Conservation (phyloP, 2,113 vertebrate genomes). For the Eulemur rufifrons region DNA sequence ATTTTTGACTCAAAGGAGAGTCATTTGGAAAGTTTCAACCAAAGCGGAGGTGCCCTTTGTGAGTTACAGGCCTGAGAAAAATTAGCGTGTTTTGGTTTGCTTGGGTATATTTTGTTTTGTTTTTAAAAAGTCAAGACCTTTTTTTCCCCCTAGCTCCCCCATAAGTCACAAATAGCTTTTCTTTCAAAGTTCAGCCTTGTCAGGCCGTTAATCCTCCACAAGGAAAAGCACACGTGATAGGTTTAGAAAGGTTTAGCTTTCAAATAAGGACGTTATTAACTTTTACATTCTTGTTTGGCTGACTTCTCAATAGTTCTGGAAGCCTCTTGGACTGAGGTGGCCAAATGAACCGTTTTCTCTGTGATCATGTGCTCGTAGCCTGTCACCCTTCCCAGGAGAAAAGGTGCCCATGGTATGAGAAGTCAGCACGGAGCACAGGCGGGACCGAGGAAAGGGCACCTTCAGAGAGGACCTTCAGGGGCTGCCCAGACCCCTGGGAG, state of each 20-base stretch:
- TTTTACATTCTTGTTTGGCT: constrained; percentile 42
- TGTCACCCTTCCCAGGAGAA: background rate
- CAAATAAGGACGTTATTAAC: constrained; percentile 73
- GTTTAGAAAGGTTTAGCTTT: constrained; percentile 74
- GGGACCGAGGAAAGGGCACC: fast-evolving
- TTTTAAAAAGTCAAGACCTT: constrained; percentile 75
- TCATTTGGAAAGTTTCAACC: constrained; percentile 50
- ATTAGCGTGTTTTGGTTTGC: constrained; percentile 63
- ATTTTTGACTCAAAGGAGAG: constrained; percentile 2
- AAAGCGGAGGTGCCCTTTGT: constrained; percentile 61
- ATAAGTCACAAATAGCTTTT: constrained; percentile 78
- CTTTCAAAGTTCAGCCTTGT: constrained; percentile 80
- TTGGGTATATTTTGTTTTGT: constrained; percentile 53
- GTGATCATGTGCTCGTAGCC: fast-evolving
- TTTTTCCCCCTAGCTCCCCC: constrained; percentile 44
- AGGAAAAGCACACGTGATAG: constrained; percentile 61
- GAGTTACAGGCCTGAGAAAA: constrained; percentile 67
- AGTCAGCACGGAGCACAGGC: background rate
- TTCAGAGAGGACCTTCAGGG: background rate
- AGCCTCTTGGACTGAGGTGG: background rate
- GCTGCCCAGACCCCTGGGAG: background rate
- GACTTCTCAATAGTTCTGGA: background rate
- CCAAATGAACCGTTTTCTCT: background rate
- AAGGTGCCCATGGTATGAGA: background rate
- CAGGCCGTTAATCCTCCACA: constrained; percentile 73